These are phyloP conservation scores for Typhlichthys eigenmanni DNA, from an alignment of 2,797 vertebrate species.

Conservation along the genomic window DNA sequence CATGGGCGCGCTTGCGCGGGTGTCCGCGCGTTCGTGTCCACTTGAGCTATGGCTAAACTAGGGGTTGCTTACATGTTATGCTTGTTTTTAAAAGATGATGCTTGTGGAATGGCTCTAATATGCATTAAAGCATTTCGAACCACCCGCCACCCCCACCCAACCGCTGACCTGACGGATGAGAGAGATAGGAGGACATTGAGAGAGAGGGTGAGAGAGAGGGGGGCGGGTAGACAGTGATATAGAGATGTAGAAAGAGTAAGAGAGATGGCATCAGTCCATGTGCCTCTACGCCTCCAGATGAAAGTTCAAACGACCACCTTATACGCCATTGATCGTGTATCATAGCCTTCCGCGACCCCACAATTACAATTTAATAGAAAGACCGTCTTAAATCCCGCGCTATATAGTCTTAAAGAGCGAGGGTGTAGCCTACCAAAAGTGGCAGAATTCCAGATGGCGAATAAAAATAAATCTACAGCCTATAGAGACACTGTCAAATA, in stretches of 20 bases:
- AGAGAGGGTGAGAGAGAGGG: slow-evolving; percentile 29
- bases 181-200: slow-evolving; percentile 70
- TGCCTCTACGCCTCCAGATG: slow-evolving; percentile 77
- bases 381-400: slow-evolving; percentile 77
- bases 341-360: slow-evolving; percentile 79
- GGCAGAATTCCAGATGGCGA: background rate
- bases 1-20: background rate
- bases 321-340: slow-evolving; percentile 81
- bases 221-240: slow-evolving; percentile 58
- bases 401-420: slow-evolving; percentile 58
- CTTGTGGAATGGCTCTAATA: slow-evolving; percentile 72
- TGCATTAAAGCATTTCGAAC: slow-evolving; percentile 74
- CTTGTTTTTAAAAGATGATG: slow-evolving; percentile 75
- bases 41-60: slow-evolving; percentile 62
- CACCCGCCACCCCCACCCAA: slow-evolving; percentile 16
- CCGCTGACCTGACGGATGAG: slow-evolving; percentile 52
- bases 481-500: background rate
- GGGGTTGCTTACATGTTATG: slow-evolving; percentile 72
- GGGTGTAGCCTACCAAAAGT: slow-evolving; percentile 15
- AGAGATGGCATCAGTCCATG: slow-evolving; percentile 74
- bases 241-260: slow-evolving; percentile 37
- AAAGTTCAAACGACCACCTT: slow-evolving; percentile 79
- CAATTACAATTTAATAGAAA: slow-evolving; percentile 85
- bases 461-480: background rate
- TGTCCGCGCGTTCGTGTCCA: slow-evolving; percentile 31